Percentiles rank a stretch among this genome's conserved stretches.
Evolutionary conservation across 2,797 vertebrate genomes (phyloP).

Genomic region (Thalassophryne amazonica): DNA sequence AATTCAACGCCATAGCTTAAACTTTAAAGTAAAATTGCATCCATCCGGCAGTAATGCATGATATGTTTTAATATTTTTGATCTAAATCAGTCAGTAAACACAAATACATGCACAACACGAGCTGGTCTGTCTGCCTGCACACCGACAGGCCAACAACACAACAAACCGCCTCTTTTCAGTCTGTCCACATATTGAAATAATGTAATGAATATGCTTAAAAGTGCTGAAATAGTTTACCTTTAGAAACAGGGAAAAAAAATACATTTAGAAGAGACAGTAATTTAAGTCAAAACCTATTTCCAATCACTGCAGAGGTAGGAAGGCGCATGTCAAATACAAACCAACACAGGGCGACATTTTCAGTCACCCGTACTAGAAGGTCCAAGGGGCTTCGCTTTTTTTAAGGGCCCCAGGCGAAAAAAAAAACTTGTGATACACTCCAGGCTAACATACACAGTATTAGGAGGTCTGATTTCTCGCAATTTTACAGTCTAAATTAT

Average conservation of each 20-base stretch:
- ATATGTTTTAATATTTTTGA: slow-evolving; percentile 75
- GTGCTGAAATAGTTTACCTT: slow-evolving; percentile 78
- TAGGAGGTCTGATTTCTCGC: slow-evolving; percentile 24
- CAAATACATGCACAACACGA: slow-evolving; percentile 65
- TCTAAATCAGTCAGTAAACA: slow-evolving; percentile 68
- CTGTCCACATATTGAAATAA: slow-evolving; percentile 47
- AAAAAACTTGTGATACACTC: slow-evolving; percentile 34
- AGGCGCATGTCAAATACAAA: slow-evolving; percentile 60
- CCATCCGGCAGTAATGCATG: slow-evolving; percentile 60
- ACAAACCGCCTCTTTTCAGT: slow-evolving; percentile 41
- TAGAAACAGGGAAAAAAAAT: slow-evolving; percentile 62
- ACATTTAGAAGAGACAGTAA: slow-evolving; percentile 60
- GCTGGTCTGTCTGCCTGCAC: slow-evolving; percentile 42
- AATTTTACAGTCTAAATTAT: slow-evolving; percentile 4
- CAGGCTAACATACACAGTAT: slow-evolving; percentile 29
- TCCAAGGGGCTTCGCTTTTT: slow-evolving; percentile 33
- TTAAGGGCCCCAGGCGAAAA: slow-evolving; percentile 32
- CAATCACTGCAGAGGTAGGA: slow-evolving; percentile 77
- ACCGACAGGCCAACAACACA: slow-evolving; percentile 39
- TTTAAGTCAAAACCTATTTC: slow-evolving; percentile 57
- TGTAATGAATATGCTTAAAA: slow-evolving; percentile 68
- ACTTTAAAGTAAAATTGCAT: slow-evolving; percentile 35
- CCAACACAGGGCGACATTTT: slow-evolving; percentile 58
- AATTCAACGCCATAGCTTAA: not conserved
- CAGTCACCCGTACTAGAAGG: slow-evolving; percentile 41